Evolutionary conservation across 2,888 invertebrate species (phyloP), one percentile per base, ranked within the genome.

Genomic region (Scaptomyza tumidula): DNA sequence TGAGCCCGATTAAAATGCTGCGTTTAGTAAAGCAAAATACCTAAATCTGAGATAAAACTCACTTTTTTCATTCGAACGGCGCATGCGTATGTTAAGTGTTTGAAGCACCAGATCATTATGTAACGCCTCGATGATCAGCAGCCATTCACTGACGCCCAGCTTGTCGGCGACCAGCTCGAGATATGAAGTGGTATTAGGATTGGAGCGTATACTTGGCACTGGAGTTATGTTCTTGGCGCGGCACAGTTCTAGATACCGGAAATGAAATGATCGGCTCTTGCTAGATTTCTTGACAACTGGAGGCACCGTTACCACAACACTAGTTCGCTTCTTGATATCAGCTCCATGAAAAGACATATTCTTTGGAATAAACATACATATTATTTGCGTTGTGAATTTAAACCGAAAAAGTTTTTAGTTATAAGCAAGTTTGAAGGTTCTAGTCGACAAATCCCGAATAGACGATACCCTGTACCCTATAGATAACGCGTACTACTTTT

Each of bases 81-180:
- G 93, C 91, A 96, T 95, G 79, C 94, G 93, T 69, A 96, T 94
- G 35, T 94, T 93, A 68, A 96, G 93, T 67, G 94, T 93, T 90
- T 95, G 95, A 5, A 97, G 93, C 66, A 95, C 95, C 53, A 95
- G 93, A 90, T 97, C 97, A 73, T 95, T 93, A 50, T 94, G 93
- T 6, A 97, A 91, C 0, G 96, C 95, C 80, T 95, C 95, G 53
- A 96, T 91, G 50, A 97, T 94, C 1, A 96, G 95, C 33, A 94
- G 93, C 96, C 96, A 97, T 75, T 97, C 96, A 68, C 93, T 94
- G 69, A 95, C 94, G 84, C 95, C 95, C 53, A 97, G 93, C 74
- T 96, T 94, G 88, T 97, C 96, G 54, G 95, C 95, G 73, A 94
- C 94, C 81, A 97, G 95, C 78, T 96, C 96, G 68, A 95, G 83